A percentile compares a stretch with the other conserved stretches of the same genome.
Conservation (phyloP, 2,113 vertebrate species). For the Alces alces region DNA sequence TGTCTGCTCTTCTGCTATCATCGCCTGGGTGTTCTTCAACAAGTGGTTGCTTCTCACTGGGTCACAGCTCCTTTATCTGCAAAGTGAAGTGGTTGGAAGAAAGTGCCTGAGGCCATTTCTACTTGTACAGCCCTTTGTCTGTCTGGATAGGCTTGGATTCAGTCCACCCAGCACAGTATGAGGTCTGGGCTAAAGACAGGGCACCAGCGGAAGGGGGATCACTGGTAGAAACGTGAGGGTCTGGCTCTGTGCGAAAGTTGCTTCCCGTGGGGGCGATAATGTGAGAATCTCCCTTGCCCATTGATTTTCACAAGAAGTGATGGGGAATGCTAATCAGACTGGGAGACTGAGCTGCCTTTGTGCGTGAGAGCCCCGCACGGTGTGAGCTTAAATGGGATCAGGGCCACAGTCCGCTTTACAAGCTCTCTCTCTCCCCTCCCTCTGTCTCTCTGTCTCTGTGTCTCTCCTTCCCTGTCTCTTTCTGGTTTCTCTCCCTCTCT, state of each 20-base stretch:
- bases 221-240: background rate
- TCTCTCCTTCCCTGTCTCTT: too few species aligned
- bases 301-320: background rate
- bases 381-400: background rate
- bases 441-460: background rate
- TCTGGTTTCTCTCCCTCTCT: background rate
- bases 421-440: background rate
- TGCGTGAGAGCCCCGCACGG: too few species aligned
- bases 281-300: background rate
- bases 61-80: background rate
- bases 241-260: background rate
- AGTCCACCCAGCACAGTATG: rapidly evolving
- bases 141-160: rapidly evolving
- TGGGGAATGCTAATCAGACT: background rate
- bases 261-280: background rate
- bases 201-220: background rate
- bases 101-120: background rate
- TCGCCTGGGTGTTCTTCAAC: background rate
- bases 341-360: background rate
- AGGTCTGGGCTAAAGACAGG: background rate
- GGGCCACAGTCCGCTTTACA: background rate
- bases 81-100: background rate
- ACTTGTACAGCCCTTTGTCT: too few species aligned
- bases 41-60: background rate
- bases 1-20: background rate